phyloP scores from a whole-genome alignment of 2,113 vertebrate species.

The Azemiops feae region DNA sequence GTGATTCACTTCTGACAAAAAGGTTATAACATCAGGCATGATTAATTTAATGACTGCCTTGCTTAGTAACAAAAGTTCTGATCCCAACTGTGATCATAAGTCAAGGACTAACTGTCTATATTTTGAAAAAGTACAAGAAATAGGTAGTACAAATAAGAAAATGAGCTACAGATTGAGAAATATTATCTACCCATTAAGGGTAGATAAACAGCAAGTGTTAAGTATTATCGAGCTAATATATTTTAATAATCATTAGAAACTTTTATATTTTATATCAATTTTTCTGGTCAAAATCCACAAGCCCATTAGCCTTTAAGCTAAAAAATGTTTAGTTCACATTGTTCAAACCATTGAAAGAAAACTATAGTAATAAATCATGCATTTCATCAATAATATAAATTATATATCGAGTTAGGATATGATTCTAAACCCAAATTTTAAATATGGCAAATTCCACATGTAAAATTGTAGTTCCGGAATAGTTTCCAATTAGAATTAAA shows the following conservation, averaged over 20 bases:
- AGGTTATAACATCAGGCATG: not conserved
- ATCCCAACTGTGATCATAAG: not conserved
- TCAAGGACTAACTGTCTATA: not conserved
- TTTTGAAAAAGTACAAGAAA: not conserved
- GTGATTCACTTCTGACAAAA: not conserved
- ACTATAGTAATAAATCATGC: not conserved
- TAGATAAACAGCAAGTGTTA: not conserved
- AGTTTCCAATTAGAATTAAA: not conserved
- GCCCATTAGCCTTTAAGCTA: not conserved
- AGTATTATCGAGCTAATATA: not conserved
- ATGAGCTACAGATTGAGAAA: not conserved
- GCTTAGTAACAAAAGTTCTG: not conserved
- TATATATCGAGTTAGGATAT: not conserved
- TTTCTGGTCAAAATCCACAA: not conserved
- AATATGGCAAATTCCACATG: not conserved
- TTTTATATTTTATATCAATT: not conserved
- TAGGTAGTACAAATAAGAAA: not conserved
- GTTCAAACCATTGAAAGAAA: not conserved
- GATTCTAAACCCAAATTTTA: not conserved
- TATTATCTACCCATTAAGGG: not conserved
- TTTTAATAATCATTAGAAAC: not conserved
- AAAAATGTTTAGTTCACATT: not conserved
- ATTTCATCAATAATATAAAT: not conserved
- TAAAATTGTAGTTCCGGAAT: not conserved
- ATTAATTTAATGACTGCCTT: not conserved